phyloP scores from a whole-genome alignment of 2,113 vertebrate species.

The Phyllopteryx taeniolatus region DNA sequence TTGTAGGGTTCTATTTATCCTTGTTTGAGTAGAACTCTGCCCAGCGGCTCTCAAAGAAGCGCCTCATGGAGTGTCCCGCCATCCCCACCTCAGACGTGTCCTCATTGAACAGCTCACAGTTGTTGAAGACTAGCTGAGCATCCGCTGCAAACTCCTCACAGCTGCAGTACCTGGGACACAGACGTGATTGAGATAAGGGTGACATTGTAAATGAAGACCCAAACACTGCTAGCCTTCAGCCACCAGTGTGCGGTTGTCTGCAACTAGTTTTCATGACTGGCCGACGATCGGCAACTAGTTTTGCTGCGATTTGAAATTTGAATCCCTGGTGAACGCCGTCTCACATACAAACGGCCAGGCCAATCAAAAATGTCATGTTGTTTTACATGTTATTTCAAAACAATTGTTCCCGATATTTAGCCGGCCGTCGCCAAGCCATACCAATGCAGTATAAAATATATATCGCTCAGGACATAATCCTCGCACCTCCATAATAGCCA shows the following conservation, averaged over 20 bases:
- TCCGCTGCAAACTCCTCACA: conserved; percentile 89
- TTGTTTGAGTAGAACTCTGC: conserved; percentile 89
- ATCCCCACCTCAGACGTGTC: conserved; percentile 88
- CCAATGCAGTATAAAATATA: no score
- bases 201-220: not conserved
- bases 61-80: conserved; percentile 85
- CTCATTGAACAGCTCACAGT: conserved; percentile 93
- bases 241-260: not conserved
- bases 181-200: not conserved
- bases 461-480: no score
- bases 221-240: not conserved
- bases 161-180: conserved; percentile 81
- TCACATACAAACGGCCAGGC: no score
- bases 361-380: no score
- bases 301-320: no score
- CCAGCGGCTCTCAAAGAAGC: conserved; percentile 93
- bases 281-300: no score
- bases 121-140: conserved; percentile 87
- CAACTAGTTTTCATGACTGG: no score
- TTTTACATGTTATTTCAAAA: no score
- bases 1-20: conserved; percentile 64
- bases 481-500: no score
- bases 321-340: no score
- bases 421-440: no score
- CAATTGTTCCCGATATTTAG: no score